Evolutionary conservation across 2,888 invertebrate species (phyloP).

Genomic region (Hypena proboscidalis): DNA sequence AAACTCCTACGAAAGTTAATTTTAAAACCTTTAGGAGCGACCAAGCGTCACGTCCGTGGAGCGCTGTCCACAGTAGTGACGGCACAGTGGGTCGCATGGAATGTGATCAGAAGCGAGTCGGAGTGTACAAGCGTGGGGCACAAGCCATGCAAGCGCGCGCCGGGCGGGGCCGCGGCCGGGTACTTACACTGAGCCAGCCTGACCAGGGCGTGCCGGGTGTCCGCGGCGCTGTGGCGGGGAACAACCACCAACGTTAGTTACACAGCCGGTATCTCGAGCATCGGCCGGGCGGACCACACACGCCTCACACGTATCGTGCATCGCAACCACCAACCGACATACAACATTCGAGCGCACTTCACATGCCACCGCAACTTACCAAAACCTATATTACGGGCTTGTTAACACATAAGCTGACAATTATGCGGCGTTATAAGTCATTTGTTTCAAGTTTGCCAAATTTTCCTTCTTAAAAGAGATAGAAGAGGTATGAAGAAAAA

Average conservation of each 20-base stretch:
- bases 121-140: constrained; percentile 45
- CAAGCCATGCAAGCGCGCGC: constrained; percentile 48
- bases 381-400: too few relatives aligned
- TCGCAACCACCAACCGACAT: not conserved
- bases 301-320: constrained; percentile 10
- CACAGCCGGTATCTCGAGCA: constrained; percentile 29
- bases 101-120: constrained; percentile 8
- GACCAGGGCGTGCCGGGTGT: constrained; percentile 96
- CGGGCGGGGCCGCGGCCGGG: constrained; percentile 30
- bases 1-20: not conserved
- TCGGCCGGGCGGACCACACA: constrained; percentile 5
- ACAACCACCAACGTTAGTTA: constrained; percentile 64
- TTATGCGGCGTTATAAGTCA: too few relatives aligned
- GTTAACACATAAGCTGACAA: too few relatives aligned
- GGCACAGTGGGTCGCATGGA: not conserved
- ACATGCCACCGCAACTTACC: too few relatives aligned
- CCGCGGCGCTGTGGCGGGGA: constrained; percentile 70
- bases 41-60: constrained; percentile 49
- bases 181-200: constrained; percentile 96
- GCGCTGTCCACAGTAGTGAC: constrained; percentile 49
- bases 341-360: not conserved
- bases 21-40: constrained; percentile 16
- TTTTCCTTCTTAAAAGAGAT: too few relatives aligned
- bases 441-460: too few relatives aligned
- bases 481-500: too few relatives aligned